phyloP scores from a whole-genome alignment of 2,888 invertebrate species.

The Augiades crinisus region DNA sequence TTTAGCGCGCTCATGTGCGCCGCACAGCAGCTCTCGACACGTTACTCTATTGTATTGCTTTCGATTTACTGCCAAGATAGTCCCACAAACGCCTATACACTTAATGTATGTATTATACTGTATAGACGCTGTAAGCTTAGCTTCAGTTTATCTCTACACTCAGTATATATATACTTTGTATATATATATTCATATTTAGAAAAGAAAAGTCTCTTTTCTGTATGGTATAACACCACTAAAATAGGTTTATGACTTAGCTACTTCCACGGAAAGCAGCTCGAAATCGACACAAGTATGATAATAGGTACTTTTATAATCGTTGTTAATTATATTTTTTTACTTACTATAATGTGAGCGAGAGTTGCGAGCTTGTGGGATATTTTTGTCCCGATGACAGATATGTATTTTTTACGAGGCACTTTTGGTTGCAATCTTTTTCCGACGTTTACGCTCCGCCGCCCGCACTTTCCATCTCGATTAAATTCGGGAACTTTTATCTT shows the following conservation, averaged over 20 bases:
- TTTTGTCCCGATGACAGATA: neutral
- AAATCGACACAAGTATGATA: too few relatives aligned
- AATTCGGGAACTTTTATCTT: conserved; percentile 30
- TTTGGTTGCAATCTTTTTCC: conserved; percentile 28
- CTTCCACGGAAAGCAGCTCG: too few relatives aligned
- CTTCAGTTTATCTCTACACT: too few relatives aligned
- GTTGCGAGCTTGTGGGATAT: neutral
- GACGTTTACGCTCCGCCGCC: conserved; percentile 30
- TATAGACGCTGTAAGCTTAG: too few relatives aligned
- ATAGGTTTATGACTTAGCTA: too few relatives aligned
- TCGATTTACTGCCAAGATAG: neutral
- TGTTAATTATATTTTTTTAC: neutral
- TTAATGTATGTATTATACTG: too few relatives aligned
- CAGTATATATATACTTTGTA: too few relatives aligned
- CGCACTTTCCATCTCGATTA: conserved; percentile 35
- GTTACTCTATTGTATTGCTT: neutral
- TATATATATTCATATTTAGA: too few relatives aligned
- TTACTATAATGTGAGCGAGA: neutral
- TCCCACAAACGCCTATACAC: too few relatives aligned
- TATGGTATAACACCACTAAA: too few relatives aligned
- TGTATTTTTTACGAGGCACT: conserved; percentile 8
- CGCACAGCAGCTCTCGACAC: conserved; percentile 7
- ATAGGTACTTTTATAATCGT: too few relatives aligned
- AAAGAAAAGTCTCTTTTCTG: too few relatives aligned
- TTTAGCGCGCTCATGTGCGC: neutral